Percentiles rank a stretch among this genome's conserved stretches.
Evolutionary conservation across 2,797 vertebrate genomes (phyloP).

Genomic region (Darevskia mixta): DNA sequence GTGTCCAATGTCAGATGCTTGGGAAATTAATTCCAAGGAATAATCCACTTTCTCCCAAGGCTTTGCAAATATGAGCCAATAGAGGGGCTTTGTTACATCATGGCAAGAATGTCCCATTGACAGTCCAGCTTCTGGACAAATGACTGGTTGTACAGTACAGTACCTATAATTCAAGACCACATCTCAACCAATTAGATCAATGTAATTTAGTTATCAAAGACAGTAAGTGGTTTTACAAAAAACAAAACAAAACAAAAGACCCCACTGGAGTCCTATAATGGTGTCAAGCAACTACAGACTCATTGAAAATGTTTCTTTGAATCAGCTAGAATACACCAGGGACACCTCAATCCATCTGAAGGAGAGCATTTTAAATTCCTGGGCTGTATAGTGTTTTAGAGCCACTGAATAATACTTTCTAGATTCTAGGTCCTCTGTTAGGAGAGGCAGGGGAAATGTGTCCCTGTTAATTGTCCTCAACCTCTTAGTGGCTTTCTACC

Average conservation of each 20-base stretch:
- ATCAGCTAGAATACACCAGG: background rate
- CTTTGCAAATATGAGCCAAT: background rate
- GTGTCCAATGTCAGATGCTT: no score
- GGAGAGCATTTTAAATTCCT: background rate
- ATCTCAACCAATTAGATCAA: background rate
- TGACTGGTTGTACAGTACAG: background rate
- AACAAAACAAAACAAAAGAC: background rate
- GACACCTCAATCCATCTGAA: background rate
- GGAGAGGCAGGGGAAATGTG: no score
- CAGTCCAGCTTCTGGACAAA: background rate
- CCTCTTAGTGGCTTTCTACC: no score
- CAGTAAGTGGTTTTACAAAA: background rate
- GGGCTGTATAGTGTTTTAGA: background rate
- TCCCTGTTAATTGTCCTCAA: no score
- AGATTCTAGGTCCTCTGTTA: no score
- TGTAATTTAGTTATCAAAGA: background rate
- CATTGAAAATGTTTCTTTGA: background rate
- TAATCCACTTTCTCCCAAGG: background rate
- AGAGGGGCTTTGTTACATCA: background rate
- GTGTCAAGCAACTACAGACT: background rate
- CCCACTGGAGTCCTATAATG: background rate
- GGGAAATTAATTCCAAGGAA: background rate
- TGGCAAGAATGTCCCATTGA: background rate
- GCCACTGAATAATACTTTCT: background rate
- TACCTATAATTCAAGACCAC: no score